phyloP scores from a whole-genome alignment of 2,797 vertebrate genomes.

The Botia kubotai region DNA sequence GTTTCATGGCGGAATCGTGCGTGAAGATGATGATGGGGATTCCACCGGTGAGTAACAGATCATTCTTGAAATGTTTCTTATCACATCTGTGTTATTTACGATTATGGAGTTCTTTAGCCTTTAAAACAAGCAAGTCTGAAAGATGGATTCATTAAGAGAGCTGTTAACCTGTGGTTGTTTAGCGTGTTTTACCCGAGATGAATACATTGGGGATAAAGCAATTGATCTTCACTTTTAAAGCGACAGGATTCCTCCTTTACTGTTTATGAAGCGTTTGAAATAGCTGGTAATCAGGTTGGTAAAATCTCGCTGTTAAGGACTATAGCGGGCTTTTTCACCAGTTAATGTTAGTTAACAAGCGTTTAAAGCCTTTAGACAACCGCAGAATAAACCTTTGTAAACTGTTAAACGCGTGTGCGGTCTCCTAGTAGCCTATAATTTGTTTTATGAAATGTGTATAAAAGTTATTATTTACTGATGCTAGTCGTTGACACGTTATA shows the following conservation, averaged over 20 bases:
- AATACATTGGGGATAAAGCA: neutral
- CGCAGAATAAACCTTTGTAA: slow-evolving; percentile 19
- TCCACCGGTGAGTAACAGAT: slow-evolving; percentile 75
- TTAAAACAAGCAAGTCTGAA: neutral
- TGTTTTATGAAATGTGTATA: neutral
- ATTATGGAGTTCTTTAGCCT: neutral
- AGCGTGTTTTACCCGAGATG: slow-evolving; percentile 27
- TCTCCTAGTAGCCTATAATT: neutral
- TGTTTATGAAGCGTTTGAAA: neutral
- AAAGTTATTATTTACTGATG: neutral
- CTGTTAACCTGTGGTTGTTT: slow-evolving; percentile 61
- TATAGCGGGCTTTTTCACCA: neutral
- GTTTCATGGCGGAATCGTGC: slow-evolving; percentile 63
- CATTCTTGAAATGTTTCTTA: slow-evolving; percentile 55
- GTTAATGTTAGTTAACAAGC: slow-evolving; percentile 34
- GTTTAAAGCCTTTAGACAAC: neutral
- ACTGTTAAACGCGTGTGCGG: neutral
- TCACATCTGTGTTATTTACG: slow-evolving; percentile 56
- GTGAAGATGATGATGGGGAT: slow-evolving; percentile 71
- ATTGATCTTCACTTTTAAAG: neutral
- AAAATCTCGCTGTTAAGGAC: slow-evolving; percentile 4
- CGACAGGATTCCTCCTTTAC: neutral
- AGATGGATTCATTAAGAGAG: slow-evolving; percentile 28
- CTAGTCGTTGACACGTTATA: neutral
- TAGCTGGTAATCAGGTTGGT: slow-evolving; percentile 11